Evolutionary conservation across 2,888 invertebrate species (phyloP).

Genomic region (Athetis lepigone): DNA sequence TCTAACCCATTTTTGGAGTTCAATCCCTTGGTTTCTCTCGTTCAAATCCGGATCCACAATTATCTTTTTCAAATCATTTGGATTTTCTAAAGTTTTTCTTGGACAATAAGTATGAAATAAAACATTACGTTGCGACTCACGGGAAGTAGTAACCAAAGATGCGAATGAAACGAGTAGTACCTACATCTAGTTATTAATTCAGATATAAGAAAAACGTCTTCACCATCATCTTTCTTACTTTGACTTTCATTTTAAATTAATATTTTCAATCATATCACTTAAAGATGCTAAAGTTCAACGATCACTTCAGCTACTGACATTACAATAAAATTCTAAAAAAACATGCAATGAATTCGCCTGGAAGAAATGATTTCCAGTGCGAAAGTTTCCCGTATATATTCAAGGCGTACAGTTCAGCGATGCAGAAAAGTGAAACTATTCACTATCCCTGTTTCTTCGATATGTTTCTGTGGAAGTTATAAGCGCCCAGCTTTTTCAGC

Average conservation of each 20-base stretch:
- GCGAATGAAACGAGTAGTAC: too few species aligned
- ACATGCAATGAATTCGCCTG: slow-evolving; percentile 68
- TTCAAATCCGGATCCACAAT: too few species aligned
- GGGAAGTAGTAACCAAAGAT: too few species aligned
- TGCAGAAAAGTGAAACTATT: slow-evolving; percentile 89
- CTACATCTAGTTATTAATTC: too few species aligned
- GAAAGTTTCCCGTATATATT: slow-evolving; percentile 84
- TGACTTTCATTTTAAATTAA: neutral
- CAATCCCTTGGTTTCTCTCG: too few species aligned
- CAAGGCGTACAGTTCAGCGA: slow-evolving; percentile 82
- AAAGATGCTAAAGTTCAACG: slow-evolving; percentile 12
- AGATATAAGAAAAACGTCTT: too few species aligned
- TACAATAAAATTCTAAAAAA: slow-evolving; percentile 37
- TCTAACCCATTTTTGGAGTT: too few species aligned
- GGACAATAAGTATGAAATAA: too few species aligned
- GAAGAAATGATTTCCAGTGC: slow-evolving; percentile 81
- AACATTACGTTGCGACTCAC: too few species aligned
- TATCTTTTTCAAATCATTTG: too few species aligned
- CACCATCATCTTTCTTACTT: neutral
- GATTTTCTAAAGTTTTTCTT: too few species aligned
- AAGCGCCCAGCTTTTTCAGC: slow-evolving; percentile 19
- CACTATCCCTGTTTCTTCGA: slow-evolving; percentile 72
- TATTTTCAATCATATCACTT: too few species aligned
- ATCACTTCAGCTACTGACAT: slow-evolving; percentile 10
- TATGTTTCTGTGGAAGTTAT: slow-evolving; percentile 60